Conservation (phyloP, 2,888 invertebrate genomes). For the Oscheius onirici region DNA sequence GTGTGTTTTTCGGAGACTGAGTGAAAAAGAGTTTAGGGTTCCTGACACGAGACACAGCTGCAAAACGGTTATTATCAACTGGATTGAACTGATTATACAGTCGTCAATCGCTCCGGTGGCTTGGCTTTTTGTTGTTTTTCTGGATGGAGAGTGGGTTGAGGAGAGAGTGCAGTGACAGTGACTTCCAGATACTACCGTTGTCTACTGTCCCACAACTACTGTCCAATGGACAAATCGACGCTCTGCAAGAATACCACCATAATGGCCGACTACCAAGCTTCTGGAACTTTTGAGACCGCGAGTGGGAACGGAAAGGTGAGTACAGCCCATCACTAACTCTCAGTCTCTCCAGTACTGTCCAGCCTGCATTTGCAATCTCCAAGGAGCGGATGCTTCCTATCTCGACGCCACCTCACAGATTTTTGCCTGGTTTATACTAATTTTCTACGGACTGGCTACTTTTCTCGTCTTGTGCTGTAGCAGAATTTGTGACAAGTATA, state of each 20-base stretch:
- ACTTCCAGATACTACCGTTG: constrained; percentile 59
- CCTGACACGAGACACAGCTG: constrained; percentile 54
- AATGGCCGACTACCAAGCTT: constrained; percentile 36
- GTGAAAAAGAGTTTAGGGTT: constrained; percentile 36
- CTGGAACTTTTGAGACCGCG: constrained; percentile 40
- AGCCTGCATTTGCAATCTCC: constrained; percentile 57
- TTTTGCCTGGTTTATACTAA: constrained; percentile 58
- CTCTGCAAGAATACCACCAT: constrained; percentile 53
- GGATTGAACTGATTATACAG: constrained; percentile 59
- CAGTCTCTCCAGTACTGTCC: constrained; percentile 57
- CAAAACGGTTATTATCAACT: constrained; percentile 58
- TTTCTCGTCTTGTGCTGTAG: constrained; percentile 56
- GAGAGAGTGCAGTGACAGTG: neutral
- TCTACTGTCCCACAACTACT: constrained; percentile 55
- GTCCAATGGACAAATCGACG: constrained; percentile 40
- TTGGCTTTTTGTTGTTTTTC: constrained; percentile 66
- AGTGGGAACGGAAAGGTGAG: constrained; percentile 49
- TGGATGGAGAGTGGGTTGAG: constrained; percentile 57
- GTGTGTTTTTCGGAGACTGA: neutral
- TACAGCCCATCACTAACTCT: neutral
- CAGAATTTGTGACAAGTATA: constrained; percentile 67
- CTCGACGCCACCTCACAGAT: constrained; percentile 64
- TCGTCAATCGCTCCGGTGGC: constrained; percentile 62
- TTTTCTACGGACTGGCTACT: constrained; percentile 48
- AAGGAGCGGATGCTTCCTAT: constrained; percentile 45